Base-by-base conservation (phyloP, 2,113 vertebrate species). In the Heterotilapia buettikoferi region DNA sequence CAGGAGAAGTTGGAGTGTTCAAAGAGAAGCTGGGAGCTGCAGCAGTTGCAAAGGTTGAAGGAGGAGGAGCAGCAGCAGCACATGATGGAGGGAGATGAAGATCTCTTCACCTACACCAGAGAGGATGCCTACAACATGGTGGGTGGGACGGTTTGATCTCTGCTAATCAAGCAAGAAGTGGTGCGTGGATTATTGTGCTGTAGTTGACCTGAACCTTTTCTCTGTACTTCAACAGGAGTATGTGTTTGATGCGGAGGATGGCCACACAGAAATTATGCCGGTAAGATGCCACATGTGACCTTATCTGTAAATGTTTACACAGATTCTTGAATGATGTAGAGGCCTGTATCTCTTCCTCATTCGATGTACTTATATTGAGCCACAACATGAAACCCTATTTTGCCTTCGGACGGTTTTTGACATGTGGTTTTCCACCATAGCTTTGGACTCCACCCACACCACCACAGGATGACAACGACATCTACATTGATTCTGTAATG, bases 71-170 rank as follows among this genome's bases (percentile, higher is more conserved):
- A 97, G 26, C 96, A 97, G 88, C 94, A 82, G 90, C 95, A 96
- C 88, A 80, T 96, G 21, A 96, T 95, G 87, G 97, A 97, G n/a
- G 97, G 97, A 87, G 97, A 98, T 88, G 98, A 98, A 84, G 97
- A 98, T 11, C 97, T 98, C 16, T 96, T 98, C 61, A 98, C 98
- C 6, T 98, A 98, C 90, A 98, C 97, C 59, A 97, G 98, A 91
- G 98, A 98, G 92, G 98, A 98, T 83, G 98, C 98, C 0, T 98
- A 98, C 95, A 98, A 98, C 92, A 98, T 98, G 97, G 98, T 98
- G 95, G 90, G 83, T 87, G 68, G 80, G 81, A 76, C 82, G 24
- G 78, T 26, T 21, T 57, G 6, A 84, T 68, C 13, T 79, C 18
- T 71, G 19, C 68, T 40, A 21, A 38, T 84, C 73, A 82, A 19